Evolutionary conservation across 1,140 invertebrate species (phyloP).

Genomic region (Rhynchophorus ferrugineus): DNA sequence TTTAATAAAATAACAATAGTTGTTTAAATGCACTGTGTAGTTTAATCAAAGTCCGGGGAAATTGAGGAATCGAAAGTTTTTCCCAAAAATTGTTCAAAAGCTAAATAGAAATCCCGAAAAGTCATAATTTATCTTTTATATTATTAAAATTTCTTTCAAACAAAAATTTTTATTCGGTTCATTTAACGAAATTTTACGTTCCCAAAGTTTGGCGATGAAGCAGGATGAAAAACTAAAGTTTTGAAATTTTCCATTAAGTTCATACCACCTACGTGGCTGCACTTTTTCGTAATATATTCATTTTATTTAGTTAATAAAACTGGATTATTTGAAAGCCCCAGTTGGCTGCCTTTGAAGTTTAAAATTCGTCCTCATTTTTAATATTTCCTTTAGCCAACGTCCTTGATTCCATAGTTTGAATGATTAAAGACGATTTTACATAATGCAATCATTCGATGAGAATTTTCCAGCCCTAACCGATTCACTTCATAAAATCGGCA

Average conservation of each 20-base stretch:
- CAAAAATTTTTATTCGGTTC: slow-evolving; percentile 15
- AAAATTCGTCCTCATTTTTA: slow-evolving; percentile 7
- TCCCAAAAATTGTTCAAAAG: too few relatives aligned
- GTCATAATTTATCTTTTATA: slow-evolving; percentile 6
- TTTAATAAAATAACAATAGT: too few relatives aligned
- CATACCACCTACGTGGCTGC: slow-evolving; percentile 9
- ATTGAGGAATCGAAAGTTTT: too few relatives aligned
- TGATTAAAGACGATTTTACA: too few relatives aligned
- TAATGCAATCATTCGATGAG: too few relatives aligned
- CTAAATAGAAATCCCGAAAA: too few relatives aligned
- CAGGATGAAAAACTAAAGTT: slow-evolving; percentile 9
- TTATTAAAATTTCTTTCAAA: slow-evolving; percentile 11
- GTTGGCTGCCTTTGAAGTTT: slow-evolving; percentile 11
- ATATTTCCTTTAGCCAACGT: slow-evolving; percentile 3
- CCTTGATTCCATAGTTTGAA: background rate
- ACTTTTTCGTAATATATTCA: slow-evolving; percentile 16
- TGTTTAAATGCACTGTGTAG: too few relatives aligned
- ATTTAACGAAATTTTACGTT: slow-evolving; percentile 14
- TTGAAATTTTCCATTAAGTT: slow-evolving; percentile 15
- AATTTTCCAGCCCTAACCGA: too few relatives aligned
- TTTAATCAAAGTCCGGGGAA: too few relatives aligned
- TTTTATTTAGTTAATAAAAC: slow-evolving; percentile 17
- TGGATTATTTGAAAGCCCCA: slow-evolving; percentile 11
- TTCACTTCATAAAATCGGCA: too few relatives aligned
- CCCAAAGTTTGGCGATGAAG: slow-evolving; percentile 10